Percentiles rank a stretch among this genome's conserved stretches.
Conservation (phyloP, 2,888 invertebrate genomes). For the Argynnis bischoffii region DNA sequence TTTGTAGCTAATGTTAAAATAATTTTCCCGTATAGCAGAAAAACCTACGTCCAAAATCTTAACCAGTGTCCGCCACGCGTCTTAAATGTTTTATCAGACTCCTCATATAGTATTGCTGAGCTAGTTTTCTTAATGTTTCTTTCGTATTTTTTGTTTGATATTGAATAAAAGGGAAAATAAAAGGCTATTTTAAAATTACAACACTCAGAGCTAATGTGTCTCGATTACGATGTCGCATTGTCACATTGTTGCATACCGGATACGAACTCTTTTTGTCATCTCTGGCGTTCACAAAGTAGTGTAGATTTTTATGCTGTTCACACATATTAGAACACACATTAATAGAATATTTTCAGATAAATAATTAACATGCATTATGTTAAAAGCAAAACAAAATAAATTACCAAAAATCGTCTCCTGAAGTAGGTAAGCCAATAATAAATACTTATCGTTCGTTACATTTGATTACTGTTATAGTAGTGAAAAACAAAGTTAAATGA, state of each 20-base stretch:
- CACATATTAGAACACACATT: too few species aligned
- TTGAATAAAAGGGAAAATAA: background rate
- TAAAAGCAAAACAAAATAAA: background rate
- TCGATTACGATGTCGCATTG: conserved; percentile 19
- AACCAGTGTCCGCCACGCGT: too few species aligned
- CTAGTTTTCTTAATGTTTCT: too few species aligned
- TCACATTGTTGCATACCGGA: conserved; percentile 28
- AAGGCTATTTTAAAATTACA: conserved; percentile 10
- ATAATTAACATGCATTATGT: too few species aligned
- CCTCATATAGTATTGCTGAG: too few species aligned
- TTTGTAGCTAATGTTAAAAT: too few species aligned
- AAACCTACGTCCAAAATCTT: too few species aligned
- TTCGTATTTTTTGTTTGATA: background rate
- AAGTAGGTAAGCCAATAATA: conserved; percentile 5
- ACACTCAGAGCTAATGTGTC: background rate
- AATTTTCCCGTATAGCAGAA: too few species aligned
- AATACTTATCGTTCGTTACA: background rate
- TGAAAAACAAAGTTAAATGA: background rate
- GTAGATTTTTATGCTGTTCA: too few species aligned
- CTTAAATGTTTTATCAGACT: too few species aligned
- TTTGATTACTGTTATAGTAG: conserved; percentile 1
- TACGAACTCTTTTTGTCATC: conserved; percentile 26
- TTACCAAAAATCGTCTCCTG: background rate
- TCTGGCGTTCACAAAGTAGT: conserved; percentile 3
- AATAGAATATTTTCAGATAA: too few species aligned